Percentiles rank a stretch among this genome's conserved stretches.
phyloP scores from a whole-genome alignment of 53 echinoderm and acorn worm genomes.

The Hippasteria phrygiana region DNA sequence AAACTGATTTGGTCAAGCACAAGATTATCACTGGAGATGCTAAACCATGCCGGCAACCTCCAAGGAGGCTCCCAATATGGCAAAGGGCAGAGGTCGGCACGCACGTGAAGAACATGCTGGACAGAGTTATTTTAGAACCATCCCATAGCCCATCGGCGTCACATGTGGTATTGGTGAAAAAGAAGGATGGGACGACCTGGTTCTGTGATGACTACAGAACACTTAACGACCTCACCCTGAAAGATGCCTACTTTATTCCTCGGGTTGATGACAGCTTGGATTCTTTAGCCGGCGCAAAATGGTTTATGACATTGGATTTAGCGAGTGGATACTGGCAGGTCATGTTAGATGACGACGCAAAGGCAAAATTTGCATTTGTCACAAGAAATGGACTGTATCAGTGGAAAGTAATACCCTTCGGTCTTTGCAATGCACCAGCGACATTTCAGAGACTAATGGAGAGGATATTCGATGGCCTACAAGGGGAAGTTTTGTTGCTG shows the following conservation, averaged over 20 bases:
- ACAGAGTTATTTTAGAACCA: background rate
- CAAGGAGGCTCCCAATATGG: background rate
- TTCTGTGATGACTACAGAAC: conserved; percentile 34
- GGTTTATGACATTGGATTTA: conserved; percentile 7
- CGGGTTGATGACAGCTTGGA: conserved; percentile 1
- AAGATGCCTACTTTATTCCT: conserved; percentile 25
- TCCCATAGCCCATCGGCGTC: conserved; percentile 39
- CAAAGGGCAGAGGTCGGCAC: background rate
- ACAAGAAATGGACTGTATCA: background rate
- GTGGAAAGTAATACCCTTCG: conserved; percentile 25
- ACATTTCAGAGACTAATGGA: conserved; percentile 37
- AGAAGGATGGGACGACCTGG: conserved; percentile 30
- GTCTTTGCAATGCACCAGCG: conserved; percentile 39
- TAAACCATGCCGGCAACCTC: background rate
- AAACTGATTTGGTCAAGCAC: conserved; percentile 46
- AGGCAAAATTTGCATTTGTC: conserved; percentile 3
- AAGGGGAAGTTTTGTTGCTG: background rate
- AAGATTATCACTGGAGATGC: conserved; percentile 33
- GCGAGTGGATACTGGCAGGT: conserved; percentile 31
- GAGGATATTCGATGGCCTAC: background rate
- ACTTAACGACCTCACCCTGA: conserved; percentile 7
- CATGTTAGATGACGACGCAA: background rate
- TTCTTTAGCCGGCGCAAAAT: background rate
- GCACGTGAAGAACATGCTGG: conserved; percentile 14
- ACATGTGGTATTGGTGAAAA: conserved; percentile 35